Base-by-base conservation (phyloP, 1,140 invertebrate species). In the Leucophenga varia region DNA sequence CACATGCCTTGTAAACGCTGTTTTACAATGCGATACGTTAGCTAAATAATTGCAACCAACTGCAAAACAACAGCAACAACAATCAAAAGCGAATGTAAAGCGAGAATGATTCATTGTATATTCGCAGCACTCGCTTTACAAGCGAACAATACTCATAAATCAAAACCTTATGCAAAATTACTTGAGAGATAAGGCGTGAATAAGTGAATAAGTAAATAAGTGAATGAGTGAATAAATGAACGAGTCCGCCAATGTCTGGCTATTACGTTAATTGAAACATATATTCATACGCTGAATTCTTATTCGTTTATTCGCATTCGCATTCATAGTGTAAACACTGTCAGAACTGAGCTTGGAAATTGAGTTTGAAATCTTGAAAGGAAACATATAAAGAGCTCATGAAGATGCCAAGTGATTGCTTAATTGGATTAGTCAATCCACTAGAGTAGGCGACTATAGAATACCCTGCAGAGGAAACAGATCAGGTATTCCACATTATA, bases 71-170 rank as follows among this genome's bases (percentile, higher is more conserved):
- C 52, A 39, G 38, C 52, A 57, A 46, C 46, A 43, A 30, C 38
- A 42, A 30, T 22, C 13, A 47, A 47, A 22, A 41, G 13, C 39
- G 8, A 18, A 14, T 46, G 16, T 30, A 47, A 30, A 20, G 16
- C 7, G 16, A 21, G 48, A n/a, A n/a, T 64, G 60, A 64, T 54
- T 64, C 61, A 64, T 54, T 42, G 22, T n/a, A 36, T 46, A 38
- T 61, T 57, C 57, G 54, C 34, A 37, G 28, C 30, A 43, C 13
- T 40, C 22, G 42, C 36, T 44, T 40, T 25, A 59, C 37, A 30
- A 22, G 22, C 34, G 21, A 39, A 44, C 22, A 52, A 55, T n/a
- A n/a, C n/a, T n/a, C n/a, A n/a, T 55, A 52, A 48, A 52, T 52
- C 40, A 52, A 55, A 55, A 48, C 42, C 37, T 22, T 55, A 55